phyloP scores from a whole-genome alignment of 2,797 vertebrate species.

The Sphenodon punctatus region DNA sequence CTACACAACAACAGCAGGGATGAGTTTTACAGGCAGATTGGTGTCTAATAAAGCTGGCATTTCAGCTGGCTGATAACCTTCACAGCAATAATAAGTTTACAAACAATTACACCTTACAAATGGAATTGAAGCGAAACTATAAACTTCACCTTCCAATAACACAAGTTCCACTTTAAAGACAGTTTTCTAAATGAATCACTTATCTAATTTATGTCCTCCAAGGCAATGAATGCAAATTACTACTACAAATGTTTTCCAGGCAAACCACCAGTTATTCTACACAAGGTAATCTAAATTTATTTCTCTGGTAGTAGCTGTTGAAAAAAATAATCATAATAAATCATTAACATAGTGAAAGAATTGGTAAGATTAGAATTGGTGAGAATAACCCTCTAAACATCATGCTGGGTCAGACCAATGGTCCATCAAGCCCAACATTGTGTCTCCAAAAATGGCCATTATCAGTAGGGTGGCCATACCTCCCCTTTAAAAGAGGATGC shows the following conservation, averaged over 20 bases:
- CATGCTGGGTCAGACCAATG: too few relatives aligned
- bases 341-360: too few relatives aligned
- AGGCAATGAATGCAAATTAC: constrained; percentile 39
- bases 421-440: too few relatives aligned
- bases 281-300: too few relatives aligned
- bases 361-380: too few relatives aligned
- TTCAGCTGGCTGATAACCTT: constrained; percentile 6
- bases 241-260: not conserved
- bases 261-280: constrained; percentile 17
- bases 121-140: constrained; percentile 1
- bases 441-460: too few relatives aligned
- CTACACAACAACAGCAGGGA: constrained; percentile 3
- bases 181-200: constrained; percentile 22
- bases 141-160: constrained; percentile 13
- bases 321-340: too few relatives aligned
- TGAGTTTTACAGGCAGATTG: constrained; percentile 7
- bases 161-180: not conserved
- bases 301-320: not conserved
- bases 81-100: constrained; percentile 2
- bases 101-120: constrained; percentile 29
- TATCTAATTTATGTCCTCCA: constrained; percentile 17
- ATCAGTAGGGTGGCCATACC: too few relatives aligned
- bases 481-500: too few relatives aligned
- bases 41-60: constrained; percentile 10
- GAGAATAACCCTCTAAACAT: too few relatives aligned